These are phyloP conservation scores for Drosophila birchii DNA, from an alignment of 2,888 invertebrate genomes.

Conservation along the genomic window DNA sequence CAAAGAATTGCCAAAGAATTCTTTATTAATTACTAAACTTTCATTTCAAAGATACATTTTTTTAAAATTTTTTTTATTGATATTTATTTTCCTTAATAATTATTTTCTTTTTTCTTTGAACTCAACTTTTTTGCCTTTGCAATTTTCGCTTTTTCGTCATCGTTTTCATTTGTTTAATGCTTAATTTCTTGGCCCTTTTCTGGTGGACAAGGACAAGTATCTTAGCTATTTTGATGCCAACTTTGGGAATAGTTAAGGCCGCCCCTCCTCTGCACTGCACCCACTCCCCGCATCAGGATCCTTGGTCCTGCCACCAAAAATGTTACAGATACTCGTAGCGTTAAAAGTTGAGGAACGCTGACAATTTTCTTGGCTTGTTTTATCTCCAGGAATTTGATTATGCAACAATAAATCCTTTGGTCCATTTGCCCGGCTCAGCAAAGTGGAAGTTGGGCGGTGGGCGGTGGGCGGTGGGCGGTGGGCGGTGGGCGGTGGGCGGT, in stretches of 20 bases:
- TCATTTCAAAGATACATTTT: too few relatives aligned
- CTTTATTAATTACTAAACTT: not conserved
- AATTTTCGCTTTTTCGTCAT: constrained; percentile 3
- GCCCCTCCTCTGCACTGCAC: not conserved
- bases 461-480: not conserved
- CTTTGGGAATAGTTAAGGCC: constrained; percentile 27
- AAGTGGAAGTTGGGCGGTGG: not conserved
- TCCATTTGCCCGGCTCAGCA: constrained; percentile 55
- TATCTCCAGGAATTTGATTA: constrained; percentile 72
- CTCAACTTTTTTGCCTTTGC: not conserved
- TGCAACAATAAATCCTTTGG: constrained; percentile 77
- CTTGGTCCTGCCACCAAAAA: constrained; percentile 8
- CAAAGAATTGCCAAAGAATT: not conserved
- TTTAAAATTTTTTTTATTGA: not conserved
- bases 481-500: not conserved
- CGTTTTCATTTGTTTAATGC: constrained; percentile 4
- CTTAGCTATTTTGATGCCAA: constrained; percentile 33
- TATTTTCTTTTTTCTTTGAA: not conserved
- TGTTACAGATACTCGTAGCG: constrained; percentile 16
- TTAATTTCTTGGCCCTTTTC: not conserved
- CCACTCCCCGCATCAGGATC: not conserved
- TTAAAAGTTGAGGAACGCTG: constrained; percentile 59
- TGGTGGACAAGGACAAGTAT: constrained; percentile 4
- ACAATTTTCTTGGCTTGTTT: constrained; percentile 71
- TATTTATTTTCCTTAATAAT: not conserved